A percentile compares a stretch with the other conserved stretches of the same genome.
phyloP scores from a whole-genome alignment of 2,113 vertebrate species.

The Xenopus borealis region DNA sequence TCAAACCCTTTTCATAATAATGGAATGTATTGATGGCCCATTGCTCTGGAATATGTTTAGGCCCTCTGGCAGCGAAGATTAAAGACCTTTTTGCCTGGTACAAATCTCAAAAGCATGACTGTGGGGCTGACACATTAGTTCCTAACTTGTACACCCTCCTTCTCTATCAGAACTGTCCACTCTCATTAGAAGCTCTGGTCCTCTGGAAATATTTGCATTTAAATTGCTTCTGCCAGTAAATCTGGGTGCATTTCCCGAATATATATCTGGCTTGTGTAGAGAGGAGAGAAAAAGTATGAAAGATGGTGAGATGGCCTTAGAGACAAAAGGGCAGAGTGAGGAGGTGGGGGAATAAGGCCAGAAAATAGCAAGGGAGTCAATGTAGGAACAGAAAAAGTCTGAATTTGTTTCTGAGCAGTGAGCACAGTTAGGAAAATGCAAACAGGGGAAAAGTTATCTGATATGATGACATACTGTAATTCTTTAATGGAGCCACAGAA shows the following conservation, averaged over 20 bases:
- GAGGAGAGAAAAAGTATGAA: background rate
- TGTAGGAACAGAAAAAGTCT: background rate
- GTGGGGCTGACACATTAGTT: constrained; percentile 31
- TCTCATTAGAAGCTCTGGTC: constrained; percentile 48
- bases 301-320: background rate
- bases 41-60: constrained; percentile 23
- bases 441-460: no score
- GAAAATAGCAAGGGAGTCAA: no score
- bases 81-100: constrained; percentile 18
- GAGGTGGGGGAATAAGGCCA: no score
- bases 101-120: constrained; percentile 34
- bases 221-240: constrained; percentile 56
- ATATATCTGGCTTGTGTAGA: constrained; percentile 28
- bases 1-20: constrained; percentile 3
- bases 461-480: no score
- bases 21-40: constrained; percentile 20
- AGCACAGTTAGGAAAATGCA: background rate
- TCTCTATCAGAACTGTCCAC: constrained; percentile 40
- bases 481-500: no score
- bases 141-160: constrained; percentile 33
- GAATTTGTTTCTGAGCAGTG: background rate
- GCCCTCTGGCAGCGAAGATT: constrained; percentile 34
- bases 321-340: constrained; percentile 1
- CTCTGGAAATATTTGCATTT: constrained; percentile 64
- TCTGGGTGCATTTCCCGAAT: constrained; percentile 38